Base-by-base conservation (phyloP, 2,888 invertebrate species). In the Sinhomidia bicolor region DNA sequence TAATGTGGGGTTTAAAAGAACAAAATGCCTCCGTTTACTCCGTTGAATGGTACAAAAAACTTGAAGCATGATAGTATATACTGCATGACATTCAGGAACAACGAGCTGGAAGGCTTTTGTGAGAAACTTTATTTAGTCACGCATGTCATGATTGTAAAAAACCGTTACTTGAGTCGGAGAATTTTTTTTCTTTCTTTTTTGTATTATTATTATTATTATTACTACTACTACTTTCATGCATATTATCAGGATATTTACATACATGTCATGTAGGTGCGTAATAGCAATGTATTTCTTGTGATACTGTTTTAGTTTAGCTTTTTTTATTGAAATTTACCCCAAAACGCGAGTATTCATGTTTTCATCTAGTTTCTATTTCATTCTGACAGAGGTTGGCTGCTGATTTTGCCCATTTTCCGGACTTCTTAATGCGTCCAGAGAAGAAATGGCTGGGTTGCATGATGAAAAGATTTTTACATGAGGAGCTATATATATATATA, bases 111-210 rank as follows among this genome's bases (percentile, higher is more conserved):
- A 78, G 78, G 32, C 65, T 51, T 84, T 71, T 71, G 36, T 74
- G 57, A 85, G 36, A 78, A 85, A 85, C 85, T 78, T 84, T 78
- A 65, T 62, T 78, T 47, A 85, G 85, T 85, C 85, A 85, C 85
- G 85, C 85, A 85, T 65, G 65, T 65, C 65, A 23, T 78, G 65
- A 60, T 78, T 47, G 36, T 36, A 44, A 54, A 83, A 44, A 74
- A 54, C 57, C 68, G 68, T 51, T 65, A 62, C 23, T 80, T 41
- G 44, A 81, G 17, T 51, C 17, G 12, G 76, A 76, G 51, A 76
- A 47, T n/a, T 51, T 71, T 51, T 68, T 36, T 9, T 60, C 9
- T 62, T 26, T 26, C 7, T 5, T 14, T 29, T 23, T 29, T 29
- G 26, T 47, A 51, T 74, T 17, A 71, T 71, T 41, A 32, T n/a